Percentiles rank a stretch among this genome's conserved stretches.
phyloP scores from a whole-genome alignment of 35 echinoderm and acorn worm genomes.

The Acanthaster planci region DNA sequence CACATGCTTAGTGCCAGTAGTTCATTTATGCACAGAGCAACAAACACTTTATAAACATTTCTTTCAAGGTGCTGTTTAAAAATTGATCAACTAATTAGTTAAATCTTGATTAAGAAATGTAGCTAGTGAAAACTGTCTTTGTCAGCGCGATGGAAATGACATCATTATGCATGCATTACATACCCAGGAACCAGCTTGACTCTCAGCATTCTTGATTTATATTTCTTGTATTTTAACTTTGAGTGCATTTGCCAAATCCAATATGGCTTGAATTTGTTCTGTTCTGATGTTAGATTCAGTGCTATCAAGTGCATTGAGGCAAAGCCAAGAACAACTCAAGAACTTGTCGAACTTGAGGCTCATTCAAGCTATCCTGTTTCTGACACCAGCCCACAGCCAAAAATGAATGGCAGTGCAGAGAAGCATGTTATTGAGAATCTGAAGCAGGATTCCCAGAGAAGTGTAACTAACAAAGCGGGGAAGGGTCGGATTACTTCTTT shows the following conservation, averaged over 20 bases:
- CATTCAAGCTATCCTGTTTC: neutral
- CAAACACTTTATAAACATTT: too few relatives aligned
- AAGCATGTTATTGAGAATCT: neutral
- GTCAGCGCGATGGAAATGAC: too few relatives aligned
- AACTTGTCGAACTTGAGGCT: constrained; percentile 32
- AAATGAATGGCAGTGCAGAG: constrained; percentile 1
- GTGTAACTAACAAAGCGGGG: neutral
- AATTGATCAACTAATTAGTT: too few relatives aligned
- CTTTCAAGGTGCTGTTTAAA: too few relatives aligned
- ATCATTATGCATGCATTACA: too few relatives aligned
- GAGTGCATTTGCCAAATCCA: neutral
- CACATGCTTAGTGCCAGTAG: too few relatives aligned
- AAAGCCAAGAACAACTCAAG: constrained; percentile 43
- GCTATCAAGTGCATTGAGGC: constrained; percentile 50
- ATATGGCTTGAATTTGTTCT: neutral
- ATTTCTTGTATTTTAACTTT: neutral
- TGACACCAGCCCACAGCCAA: neutral
- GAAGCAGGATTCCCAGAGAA: neutral
- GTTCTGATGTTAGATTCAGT: constrained; percentile 45
- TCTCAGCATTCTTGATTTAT: too few relatives aligned
- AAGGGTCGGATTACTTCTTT: neutral
- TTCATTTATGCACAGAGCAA: too few relatives aligned
- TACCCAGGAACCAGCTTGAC: too few relatives aligned
- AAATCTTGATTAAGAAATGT: too few relatives aligned
- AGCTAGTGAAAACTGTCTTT: too few relatives aligned